Evolutionary conservation across 23 tunicate genomes (phyloP), one percentile per base, ranked within the genome.

Genomic region (Phallusia fumigata): DNA sequence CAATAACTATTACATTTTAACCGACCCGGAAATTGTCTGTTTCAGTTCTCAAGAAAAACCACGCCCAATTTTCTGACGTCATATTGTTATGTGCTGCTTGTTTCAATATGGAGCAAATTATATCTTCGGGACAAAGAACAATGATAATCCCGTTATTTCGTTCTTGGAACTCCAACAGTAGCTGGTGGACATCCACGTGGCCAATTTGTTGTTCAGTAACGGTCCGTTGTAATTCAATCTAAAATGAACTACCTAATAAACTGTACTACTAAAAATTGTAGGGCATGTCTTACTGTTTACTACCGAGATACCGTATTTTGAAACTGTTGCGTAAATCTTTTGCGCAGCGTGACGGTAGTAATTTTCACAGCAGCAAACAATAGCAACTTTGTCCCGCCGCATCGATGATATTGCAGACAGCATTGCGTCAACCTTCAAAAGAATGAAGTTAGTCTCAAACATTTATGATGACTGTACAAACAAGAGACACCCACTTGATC

Each of bases 11-110:
- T 40, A 40, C 47, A 40, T 40, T 40, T 40, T 40, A 3, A 40
- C 47, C 10, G 10, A 40, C 47, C 8, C 10, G 5, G 5, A 40
- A 40, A 40, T 40, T 10, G 5, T 40, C 47, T 47, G 36, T 84
- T 40, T 40, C 47, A 40, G 47, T 80, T 18, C 30, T 76, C 87
- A 81, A 84, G 22, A 84, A 30, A 34, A 84, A 75, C 87, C 87
- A 84, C 19, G 73, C 72, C 81, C 81, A 84, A 12, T 74, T 69
- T 0, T 36, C 64, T 32, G 32, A 31, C 30, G 74, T 51, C 87
- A 84, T 84, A 24, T 84, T 31, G 8, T 15, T 30, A 11, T 52
- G 22, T n/a, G n/a, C 26, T 19, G 87, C 81, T 49, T 75, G 81
- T 22, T 40, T 30, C 0, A 84, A 36, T 6, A 84, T 33, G 33